Percentiles rank a stretch among this genome's conserved stretches.
Evolutionary conservation across 2,113 vertebrate genomes (phyloP).

Genomic region (Tachysurus vachellii): DNA sequence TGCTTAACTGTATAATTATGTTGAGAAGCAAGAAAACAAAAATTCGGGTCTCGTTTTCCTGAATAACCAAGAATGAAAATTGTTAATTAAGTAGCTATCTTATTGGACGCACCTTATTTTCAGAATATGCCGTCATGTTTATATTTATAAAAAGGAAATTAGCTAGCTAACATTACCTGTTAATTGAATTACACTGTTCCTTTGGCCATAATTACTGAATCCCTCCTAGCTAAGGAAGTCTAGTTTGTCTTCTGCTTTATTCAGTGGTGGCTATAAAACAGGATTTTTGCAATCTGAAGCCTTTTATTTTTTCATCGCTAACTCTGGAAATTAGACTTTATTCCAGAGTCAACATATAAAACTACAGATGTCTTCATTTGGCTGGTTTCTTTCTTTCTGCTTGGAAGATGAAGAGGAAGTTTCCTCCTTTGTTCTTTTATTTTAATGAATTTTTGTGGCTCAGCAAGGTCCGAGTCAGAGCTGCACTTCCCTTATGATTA

Average conservation of each 20-base stretch:
- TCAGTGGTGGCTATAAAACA: neutral
- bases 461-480: neutral
- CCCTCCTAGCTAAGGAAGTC: neutral
- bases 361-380: neutral
- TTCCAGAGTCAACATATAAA: neutral
- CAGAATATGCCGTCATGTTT: neutral
- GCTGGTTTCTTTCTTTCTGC: neutral
- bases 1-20: neutral
- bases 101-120: neutral
- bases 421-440: neutral
- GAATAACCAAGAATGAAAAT: neutral
- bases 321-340: neutral
- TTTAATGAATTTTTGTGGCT: slow-evolving; percentile 3
- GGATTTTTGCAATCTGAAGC: neutral
- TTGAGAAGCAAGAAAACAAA: neutral
- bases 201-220: neutral
- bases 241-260: neutral
- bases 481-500: neutral
- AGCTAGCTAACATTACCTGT: neutral
- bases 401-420: neutral
- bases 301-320: neutral
- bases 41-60: neutral
- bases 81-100: neutral
- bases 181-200: neutral
- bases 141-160: neutral